phyloP scores from a whole-genome alignment of 2,888 invertebrate species.

The Sympetrum striolatum region DNA sequence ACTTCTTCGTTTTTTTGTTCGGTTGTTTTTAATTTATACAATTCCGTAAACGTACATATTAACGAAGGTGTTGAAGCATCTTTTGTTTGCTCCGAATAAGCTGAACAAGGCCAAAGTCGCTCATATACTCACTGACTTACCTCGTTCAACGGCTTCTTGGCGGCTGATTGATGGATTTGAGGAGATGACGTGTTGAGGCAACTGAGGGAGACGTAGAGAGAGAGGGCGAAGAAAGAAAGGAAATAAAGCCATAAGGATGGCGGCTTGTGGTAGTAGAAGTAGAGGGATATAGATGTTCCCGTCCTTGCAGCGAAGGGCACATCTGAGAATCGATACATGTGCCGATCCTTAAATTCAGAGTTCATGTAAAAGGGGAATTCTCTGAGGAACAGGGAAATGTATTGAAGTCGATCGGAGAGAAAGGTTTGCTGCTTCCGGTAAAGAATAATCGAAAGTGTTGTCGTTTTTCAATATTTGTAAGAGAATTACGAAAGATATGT shows the following conservation, averaged over 20 bases:
- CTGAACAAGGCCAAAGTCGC: too few species aligned
- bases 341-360: neutral
- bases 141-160: neutral
- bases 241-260: neutral
- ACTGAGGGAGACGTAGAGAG: neutral
- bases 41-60: too few species aligned
- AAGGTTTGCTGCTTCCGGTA: too few species aligned
- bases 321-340: neutral
- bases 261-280: neutral
- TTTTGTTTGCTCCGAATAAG: too few species aligned
- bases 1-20: too few species aligned
- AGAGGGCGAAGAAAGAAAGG: neutral
- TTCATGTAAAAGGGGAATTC: neutral
- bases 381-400: neutral
- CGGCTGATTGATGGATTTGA: neutral
- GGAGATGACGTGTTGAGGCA: neutral
- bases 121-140: neutral
- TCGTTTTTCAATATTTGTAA: too few species aligned
- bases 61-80: too few species aligned
- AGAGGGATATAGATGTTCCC: neutral
- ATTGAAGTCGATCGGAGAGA: too few species aligned
- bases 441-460: too few species aligned
- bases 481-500: too few species aligned
- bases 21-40: too few species aligned
- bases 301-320: neutral